A percentile compares a stretch with the other conserved stretches of the same genome.
phyloP scores from a whole-genome alignment of 30 jellyfish, hydroid and myxozoan species.

The Turritopsis dohrnii region DNA sequence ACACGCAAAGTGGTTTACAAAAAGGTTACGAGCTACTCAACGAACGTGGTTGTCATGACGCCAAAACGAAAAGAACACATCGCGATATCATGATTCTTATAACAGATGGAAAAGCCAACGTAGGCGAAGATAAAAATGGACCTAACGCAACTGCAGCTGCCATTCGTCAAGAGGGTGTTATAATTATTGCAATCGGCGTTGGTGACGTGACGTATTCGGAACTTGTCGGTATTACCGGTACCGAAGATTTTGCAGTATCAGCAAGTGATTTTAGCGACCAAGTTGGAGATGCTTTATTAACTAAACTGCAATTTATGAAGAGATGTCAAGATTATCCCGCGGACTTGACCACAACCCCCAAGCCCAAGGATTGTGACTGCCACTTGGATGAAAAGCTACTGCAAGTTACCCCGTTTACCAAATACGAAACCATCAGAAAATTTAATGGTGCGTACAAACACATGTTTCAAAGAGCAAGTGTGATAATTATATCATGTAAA shows the following conservation, averaged over 20 bases:
- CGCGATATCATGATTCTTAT: not conserved
- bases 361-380: not conserved
- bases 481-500: not conserved
- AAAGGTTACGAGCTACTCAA: not conserved
- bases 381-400: not conserved
- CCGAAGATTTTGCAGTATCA: not conserved
- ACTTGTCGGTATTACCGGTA: not conserved
- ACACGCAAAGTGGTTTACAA: not conserved
- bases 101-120: conserved; percentile 11
- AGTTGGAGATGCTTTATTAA: not conserved
- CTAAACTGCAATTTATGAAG: not conserved
- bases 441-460: not conserved
- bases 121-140: conserved; percentile 3
- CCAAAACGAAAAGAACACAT: not conserved
- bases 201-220: conserved; percentile 10
- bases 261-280: not conserved
- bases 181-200: conserved; percentile 4
- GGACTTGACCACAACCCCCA: not conserved
- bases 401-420: not conserved
- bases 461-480: not conserved
- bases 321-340: not conserved
- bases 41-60: conserved; percentile 2
- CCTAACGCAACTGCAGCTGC: conserved; percentile 12
- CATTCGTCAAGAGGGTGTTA: not conserved
- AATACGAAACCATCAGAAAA: not conserved